A percentile compares a stretch with the other conserved stretches of the same genome.
Evolutionary conservation across 2,888 invertebrate species (phyloP).

Genomic region (Elgonia sp.): DNA sequence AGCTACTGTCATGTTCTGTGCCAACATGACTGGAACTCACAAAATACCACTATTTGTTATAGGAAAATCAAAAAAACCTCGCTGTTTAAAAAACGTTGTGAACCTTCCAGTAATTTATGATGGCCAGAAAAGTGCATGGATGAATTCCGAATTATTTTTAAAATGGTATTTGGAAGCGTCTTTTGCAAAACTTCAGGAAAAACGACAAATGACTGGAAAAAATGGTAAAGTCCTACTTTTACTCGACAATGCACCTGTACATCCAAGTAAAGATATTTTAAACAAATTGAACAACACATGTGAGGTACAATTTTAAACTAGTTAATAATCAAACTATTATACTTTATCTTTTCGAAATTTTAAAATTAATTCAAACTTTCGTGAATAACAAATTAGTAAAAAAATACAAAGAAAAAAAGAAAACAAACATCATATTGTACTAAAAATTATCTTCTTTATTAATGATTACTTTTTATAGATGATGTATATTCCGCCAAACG

Average conservation of each 20-base stretch:
- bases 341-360: too few relatives aligned
- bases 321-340: constrained; percentile 2
- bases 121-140: constrained; percentile 78
- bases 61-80: constrained; percentile 80
- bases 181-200: constrained; percentile 71
- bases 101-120: constrained; percentile 73
- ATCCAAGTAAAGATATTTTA: constrained; percentile 67
- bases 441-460: constrained; percentile 28
- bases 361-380: too few relatives aligned
- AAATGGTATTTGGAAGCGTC: constrained; percentile 76
- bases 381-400: neutral
- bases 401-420: neutral
- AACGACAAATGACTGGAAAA: constrained; percentile 38
- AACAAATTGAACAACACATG: constrained; percentile 51
- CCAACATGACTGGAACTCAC: constrained; percentile 80
- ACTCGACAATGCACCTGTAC: constrained; percentile 73
- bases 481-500: constrained; percentile 32
- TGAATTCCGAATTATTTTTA: constrained; percentile 75
- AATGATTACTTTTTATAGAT: constrained; percentile 35
- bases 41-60: constrained; percentile 80
- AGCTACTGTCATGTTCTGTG: constrained; percentile 79
- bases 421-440: too few relatives aligned
- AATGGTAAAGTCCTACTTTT: constrained; percentile 70
- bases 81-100: constrained; percentile 76
- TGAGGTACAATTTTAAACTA: constrained; percentile 29